These are phyloP conservation scores for Syngnathoides biaculeatus DNA, from an alignment of 2,113 vertebrate genomes.

Conservation along the genomic window DNA sequence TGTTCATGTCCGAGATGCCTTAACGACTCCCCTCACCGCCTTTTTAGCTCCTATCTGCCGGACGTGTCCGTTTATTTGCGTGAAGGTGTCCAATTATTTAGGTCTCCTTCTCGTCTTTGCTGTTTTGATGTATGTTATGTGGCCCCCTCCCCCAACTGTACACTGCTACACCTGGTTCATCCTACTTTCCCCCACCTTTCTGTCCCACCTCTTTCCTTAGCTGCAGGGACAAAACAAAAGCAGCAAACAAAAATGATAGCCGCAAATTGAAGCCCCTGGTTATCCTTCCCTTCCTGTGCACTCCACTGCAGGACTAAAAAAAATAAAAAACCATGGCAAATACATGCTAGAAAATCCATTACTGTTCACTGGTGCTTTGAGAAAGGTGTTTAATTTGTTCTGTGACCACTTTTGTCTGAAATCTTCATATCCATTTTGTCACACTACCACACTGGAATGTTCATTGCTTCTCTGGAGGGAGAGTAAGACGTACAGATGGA, in stretches of 20 bases:
- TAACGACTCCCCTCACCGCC: constrained; percentile 7
- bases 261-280: constrained; percentile 46
- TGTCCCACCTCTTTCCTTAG: background rate
- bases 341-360: too few species aligned
- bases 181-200: background rate
- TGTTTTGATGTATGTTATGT: background rate
- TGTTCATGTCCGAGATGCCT: constrained; percentile 46
- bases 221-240: constrained; percentile 39
- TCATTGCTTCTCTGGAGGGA: too few species aligned
- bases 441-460: too few species aligned
- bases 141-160: constrained; percentile 5
- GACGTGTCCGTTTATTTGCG: constrained; percentile 8
- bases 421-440: too few species aligned
- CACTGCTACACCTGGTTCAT: constrained; percentile 49
- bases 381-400: too few species aligned
- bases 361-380: too few species aligned
- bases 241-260: background rate
- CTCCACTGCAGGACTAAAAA: too few species aligned
- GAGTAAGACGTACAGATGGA: too few species aligned
- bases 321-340: too few species aligned
- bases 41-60: constrained; percentile 29
- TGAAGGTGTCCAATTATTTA: background rate
- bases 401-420: too few species aligned
- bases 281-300: too few species aligned
- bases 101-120: background rate